A percentile compares a stretch with the other conserved stretches of the same genome.
These are phyloP conservation scores for Erpetoichthys calabaricus DNA, from an alignment of 2,797 vertebrate species.

Conservation along the genomic window DNA sequence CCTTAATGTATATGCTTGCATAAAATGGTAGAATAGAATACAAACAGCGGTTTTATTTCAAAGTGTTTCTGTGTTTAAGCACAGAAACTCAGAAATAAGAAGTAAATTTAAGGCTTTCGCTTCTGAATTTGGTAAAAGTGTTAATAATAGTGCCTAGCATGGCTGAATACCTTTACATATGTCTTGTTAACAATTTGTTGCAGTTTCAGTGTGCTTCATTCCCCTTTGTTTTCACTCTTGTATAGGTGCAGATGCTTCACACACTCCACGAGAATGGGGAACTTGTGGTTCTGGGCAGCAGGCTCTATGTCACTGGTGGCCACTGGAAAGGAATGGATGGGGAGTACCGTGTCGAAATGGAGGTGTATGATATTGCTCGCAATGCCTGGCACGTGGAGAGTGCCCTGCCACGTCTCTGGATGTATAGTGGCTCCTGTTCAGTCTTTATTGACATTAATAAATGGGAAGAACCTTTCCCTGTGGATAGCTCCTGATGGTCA, in stretches of 20 bases:
- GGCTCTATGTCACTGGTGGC: slow-evolving; percentile 74
- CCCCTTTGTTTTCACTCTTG: background rate
- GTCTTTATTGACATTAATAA: slow-evolving; percentile 74
- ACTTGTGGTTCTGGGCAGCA: slow-evolving; percentile 59
- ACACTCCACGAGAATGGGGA: slow-evolving; percentile 87
- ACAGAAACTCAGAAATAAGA: too few relatives aligned
- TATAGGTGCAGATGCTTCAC: slow-evolving; percentile 82
- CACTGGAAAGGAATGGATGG: slow-evolving; percentile 95
- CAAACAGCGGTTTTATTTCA: too few relatives aligned
- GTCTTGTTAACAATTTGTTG: background rate
- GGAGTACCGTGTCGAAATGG: slow-evolving; percentile 85
- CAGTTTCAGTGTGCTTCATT: background rate
- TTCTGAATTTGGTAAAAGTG: too few relatives aligned
- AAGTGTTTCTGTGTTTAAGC: too few relatives aligned
- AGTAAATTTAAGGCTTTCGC: too few relatives aligned
- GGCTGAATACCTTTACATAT: too few relatives aligned
- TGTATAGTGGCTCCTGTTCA: slow-evolving; percentile 74
- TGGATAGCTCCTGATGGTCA: slow-evolving; percentile 29
- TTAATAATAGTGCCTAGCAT: too few relatives aligned
- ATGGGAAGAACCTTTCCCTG: slow-evolving; percentile 61
- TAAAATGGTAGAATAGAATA: too few relatives aligned
- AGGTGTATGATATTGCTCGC: slow-evolving; percentile 62
- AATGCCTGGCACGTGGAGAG: slow-evolving; percentile 68
- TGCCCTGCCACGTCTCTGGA: slow-evolving; percentile 77
- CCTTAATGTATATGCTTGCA: too few relatives aligned